These are phyloP conservation scores for Takifugu ocellatus DNA, from an alignment of 2,797 vertebrate species.

Conservation along the genomic window DNA sequence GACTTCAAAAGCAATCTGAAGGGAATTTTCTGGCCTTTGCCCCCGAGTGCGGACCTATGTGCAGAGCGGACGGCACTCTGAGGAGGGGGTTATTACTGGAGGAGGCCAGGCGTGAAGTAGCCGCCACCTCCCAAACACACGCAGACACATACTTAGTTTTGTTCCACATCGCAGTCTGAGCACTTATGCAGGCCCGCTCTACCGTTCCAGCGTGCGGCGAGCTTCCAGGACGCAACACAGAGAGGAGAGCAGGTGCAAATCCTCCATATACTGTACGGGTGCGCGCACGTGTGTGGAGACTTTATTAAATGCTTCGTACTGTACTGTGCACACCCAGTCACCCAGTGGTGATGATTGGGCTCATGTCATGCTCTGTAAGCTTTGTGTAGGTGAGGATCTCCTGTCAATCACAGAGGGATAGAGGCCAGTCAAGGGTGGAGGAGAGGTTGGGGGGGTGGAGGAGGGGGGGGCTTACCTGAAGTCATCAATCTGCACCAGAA, in stretches of 20 bases:
- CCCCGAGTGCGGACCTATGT: constrained; percentile 70
- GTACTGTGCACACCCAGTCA: constrained; percentile 50
- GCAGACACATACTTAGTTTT: constrained; percentile 37
- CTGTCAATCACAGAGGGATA: constrained; percentile 72
- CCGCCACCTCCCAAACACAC: constrained; percentile 32
- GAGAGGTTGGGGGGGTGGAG: constrained; percentile 30
- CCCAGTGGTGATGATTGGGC: constrained; percentile 67
- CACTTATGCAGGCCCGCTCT: constrained; percentile 62
- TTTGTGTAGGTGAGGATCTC: constrained; percentile 73
- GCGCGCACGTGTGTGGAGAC: constrained; percentile 14
- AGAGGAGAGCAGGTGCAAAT: constrained; percentile 48
- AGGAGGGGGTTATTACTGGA: constrained; percentile 82
- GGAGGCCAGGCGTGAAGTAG: constrained; percentile 84
- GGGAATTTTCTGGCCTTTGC: constrained; percentile 90
- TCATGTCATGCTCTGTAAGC: constrained; percentile 76
- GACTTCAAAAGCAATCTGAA: constrained; percentile 88
- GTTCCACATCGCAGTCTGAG: constrained; percentile 59
- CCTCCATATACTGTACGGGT: constrained; percentile 12
- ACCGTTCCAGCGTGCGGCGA: constrained; percentile 46
- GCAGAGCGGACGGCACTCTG: constrained; percentile 75
- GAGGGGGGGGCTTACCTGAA: constrained; percentile 82
- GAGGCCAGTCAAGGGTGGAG: constrained; percentile 60
- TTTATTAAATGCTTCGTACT: constrained; percentile 44
- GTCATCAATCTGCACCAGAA: constrained; percentile 94
- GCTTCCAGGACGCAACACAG: constrained; percentile 34